phyloP scores from a whole-genome alignment of 2,113 vertebrate species.

The Echinops telfairi region DNA sequence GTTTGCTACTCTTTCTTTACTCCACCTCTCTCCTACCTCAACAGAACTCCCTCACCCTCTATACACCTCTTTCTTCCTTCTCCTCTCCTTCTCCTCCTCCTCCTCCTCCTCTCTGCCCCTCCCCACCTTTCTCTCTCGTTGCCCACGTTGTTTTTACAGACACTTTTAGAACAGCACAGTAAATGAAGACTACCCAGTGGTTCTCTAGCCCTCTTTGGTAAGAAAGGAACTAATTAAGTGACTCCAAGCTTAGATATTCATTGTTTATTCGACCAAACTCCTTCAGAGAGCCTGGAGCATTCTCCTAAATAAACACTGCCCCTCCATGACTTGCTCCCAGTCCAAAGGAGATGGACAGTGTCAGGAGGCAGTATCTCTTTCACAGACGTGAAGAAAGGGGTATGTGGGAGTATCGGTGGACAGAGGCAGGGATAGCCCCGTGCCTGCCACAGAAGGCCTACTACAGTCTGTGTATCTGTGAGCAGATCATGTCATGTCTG shows the following conservation, averaged over 20 bases:
- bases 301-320: constrained; percentile 72
- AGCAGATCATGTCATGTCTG: neutral
- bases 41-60: neutral
- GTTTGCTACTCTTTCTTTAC: neutral
- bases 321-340: constrained; percentile 57
- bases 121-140: neutral
- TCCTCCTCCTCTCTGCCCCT: neutral
- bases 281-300: constrained; percentile 69
- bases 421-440: neutral
- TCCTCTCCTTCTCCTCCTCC: accelerated
- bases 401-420: neutral
- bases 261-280: constrained; percentile 72
- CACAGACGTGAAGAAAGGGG: neutral
- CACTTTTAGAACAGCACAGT: constrained; percentile 29
- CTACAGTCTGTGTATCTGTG: neutral
- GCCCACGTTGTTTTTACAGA: constrained; percentile 18
- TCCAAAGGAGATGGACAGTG: constrained; percentile 50
- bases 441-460: neutral
- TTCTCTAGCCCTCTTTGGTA: constrained; percentile 68
- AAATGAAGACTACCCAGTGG: constrained; percentile 52
- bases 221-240: constrained; percentile 75
- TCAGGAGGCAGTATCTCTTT: constrained; percentile 51
- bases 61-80: neutral
- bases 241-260: constrained; percentile 70
- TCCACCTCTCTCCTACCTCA: neutral